Evolutionary conservation across 2,113 vertebrate species (phyloP).

Genomic region (Ameiurus melas): DNA sequence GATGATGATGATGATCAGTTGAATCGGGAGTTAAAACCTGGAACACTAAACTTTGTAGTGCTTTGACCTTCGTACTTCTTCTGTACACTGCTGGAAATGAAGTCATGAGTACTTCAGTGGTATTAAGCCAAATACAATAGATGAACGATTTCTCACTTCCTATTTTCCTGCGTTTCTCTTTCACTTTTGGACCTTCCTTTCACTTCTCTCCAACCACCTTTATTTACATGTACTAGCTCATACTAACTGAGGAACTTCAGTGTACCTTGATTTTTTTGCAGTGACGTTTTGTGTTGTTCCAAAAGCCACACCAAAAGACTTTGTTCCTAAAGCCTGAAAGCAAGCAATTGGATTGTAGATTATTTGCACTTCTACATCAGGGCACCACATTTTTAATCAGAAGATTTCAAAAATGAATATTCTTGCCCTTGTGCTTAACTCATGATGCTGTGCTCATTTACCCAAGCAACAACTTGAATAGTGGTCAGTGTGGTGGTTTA

Average conservation of each 20-base stretch:
- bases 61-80: not conserved
- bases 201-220: not conserved
- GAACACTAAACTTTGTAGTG: too few species aligned
- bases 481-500: not conserved
- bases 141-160: conserved; percentile 5
- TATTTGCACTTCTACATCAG: not conserved
- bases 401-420: not conserved
- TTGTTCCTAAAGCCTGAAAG: not conserved
- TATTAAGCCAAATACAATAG: conserved; percentile 13
- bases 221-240: not conserved
- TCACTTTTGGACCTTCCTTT: conserved; percentile 5
- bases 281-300: not conserved
- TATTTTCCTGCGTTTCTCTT: not conserved
- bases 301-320: not conserved
- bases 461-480: not conserved
- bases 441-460: not conserved
- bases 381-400: not conserved
- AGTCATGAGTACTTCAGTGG: not conserved
- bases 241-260: not conserved
- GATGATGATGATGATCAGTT: not conserved
- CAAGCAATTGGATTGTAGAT: not conserved
- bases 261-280: not conserved
- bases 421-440: not conserved
- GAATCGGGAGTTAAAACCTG: not conserved
- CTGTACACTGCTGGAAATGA: conserved; percentile 13